A percentile compares a stretch with the other conserved stretches of the same genome.
These are phyloP conservation scores for Montipora sp. DNA, from an alignment of 64 coral and sea anemone genomes.

Conservation along the genomic window DNA sequence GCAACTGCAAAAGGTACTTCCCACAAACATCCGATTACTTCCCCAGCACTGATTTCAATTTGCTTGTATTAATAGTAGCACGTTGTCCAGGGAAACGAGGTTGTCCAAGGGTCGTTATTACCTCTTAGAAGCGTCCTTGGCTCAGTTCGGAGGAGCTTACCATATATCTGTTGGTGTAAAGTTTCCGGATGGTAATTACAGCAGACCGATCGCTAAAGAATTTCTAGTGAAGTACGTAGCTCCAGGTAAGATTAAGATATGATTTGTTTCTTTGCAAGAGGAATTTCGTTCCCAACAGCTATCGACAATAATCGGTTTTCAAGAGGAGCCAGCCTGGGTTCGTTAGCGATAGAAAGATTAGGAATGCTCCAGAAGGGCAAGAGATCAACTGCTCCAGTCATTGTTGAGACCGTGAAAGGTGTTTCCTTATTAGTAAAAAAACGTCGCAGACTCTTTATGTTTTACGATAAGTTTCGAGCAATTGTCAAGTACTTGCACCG, in stretches of 20 bases:
- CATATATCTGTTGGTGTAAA: slow-evolving; percentile 49
- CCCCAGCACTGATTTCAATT: not conserved
- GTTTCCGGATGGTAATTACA: slow-evolving; percentile 10
- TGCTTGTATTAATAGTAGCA: not conserved
- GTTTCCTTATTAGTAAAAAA: no score
- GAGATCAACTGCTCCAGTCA: no score
- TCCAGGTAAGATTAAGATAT: not conserved
- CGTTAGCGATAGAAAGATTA: no score
- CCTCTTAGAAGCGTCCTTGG: slow-evolving; percentile 9
- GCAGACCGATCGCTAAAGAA: not conserved
- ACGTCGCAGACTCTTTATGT: no score
- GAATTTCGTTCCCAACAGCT: not conserved
- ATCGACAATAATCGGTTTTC: no score
- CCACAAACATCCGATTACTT: not conserved
- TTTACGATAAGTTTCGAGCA: no score
- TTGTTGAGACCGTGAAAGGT: no score
- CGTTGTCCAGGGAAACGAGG: not conserved
- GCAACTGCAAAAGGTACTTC: not conserved
- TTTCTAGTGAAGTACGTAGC: slow-evolving; percentile 29
- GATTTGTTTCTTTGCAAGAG: not conserved
- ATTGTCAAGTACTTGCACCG: no score
- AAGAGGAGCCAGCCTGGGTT: no score
- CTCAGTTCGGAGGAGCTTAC: slow-evolving; percentile 13
- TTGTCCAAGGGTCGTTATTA: slow-evolving; percentile 34
- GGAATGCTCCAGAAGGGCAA: no score